phyloP scores from a whole-genome alignment of 1,140 invertebrate genomes.

The Drosophila sp. region DNA sequence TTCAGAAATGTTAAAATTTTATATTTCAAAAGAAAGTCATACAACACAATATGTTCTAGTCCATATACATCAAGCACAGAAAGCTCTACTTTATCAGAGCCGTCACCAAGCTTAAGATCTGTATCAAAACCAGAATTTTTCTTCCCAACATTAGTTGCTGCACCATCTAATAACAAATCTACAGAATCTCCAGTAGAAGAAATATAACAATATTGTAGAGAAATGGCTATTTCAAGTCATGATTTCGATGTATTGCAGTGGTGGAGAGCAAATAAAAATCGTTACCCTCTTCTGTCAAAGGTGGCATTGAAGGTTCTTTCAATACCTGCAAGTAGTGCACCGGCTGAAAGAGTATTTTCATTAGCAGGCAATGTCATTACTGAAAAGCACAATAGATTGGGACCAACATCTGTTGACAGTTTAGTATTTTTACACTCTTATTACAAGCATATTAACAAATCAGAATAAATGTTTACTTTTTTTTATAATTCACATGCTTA shows the following conservation, averaged over 20 bases:
- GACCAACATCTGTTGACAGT: too few species aligned
- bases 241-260: constrained; percentile 40
- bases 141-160: constrained; percentile 34
- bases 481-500: constrained; percentile 26
- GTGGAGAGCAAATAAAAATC: constrained; percentile 34
- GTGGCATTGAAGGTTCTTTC: constrained; percentile 8
- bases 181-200: constrained; percentile 37
- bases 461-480: constrained; percentile 35
- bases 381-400: too few species aligned
- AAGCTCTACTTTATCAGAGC: constrained; percentile 25
- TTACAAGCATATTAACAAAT: too few species aligned
- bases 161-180: constrained; percentile 28
- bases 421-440: too few species aligned
- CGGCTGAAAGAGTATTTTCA: too few species aligned
- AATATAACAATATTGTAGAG: constrained; percentile 26
- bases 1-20: constrained; percentile 33
- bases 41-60: constrained; percentile 26
- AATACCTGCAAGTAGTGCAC: too few species aligned
- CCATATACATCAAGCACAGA: constrained; percentile 24
- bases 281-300: constrained; percentile 40
- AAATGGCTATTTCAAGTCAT: constrained; percentile 18
- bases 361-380: too few species aligned
- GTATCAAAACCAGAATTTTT: constrained; percentile 39
- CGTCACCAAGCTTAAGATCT: constrained; percentile 29
- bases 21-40: constrained; percentile 26